Evolutionary conservation across 2,797 vertebrate species (phyloP), one percentile per base, ranked within the genome.

Genomic region (Danio jaintianensis): DNA sequence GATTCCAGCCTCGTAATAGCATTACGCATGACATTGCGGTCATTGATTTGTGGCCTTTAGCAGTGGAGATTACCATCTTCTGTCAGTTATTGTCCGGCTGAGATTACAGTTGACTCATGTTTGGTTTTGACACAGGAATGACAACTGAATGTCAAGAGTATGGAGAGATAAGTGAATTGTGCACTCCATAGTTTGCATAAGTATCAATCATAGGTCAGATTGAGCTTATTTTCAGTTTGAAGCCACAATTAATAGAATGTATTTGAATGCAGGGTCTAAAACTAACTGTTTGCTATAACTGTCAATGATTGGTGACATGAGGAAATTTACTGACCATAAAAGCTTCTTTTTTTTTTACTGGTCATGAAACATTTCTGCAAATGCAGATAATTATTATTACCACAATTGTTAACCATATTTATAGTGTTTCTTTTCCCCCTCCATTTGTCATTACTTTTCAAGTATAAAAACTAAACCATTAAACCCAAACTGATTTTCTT

Each of bases 31-130:
- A 61, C 67, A 73, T 73, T 75, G 59, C 61, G 42, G 71, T 69
- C 75, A 81, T 83, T 83, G 78, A 85, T 84, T 82, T 80, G 74
- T 77, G 71, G 74, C 82, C 78, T 82, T 81, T 75, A 80, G 78
- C 84, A 56, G 64, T n/a, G 55, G 56, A 63, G 74, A 87, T 82
- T 79, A 79, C 70, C 75, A 79, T 86, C 79, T 81, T 85, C 81
- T 85, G 75, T 87, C 78, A 74, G 82, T 68, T 68, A 79, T 83
- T 83, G 78, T 75, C 70, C 40, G 22, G 45, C 75, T 40, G 52
- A 53, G 70, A 78, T 85, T 84, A 84, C 69, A 76, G 78, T 82
- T 82, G 78, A 79, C 78, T 76, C 70, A 47, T 48, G 50, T 81
- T 83, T 74, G 75, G 77, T 84, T 86, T 70, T 74, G 80, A 84